phyloP scores from a whole-genome alignment of 2,888 invertebrate genomes.

The Dromius quadrimaculatus region DNA sequence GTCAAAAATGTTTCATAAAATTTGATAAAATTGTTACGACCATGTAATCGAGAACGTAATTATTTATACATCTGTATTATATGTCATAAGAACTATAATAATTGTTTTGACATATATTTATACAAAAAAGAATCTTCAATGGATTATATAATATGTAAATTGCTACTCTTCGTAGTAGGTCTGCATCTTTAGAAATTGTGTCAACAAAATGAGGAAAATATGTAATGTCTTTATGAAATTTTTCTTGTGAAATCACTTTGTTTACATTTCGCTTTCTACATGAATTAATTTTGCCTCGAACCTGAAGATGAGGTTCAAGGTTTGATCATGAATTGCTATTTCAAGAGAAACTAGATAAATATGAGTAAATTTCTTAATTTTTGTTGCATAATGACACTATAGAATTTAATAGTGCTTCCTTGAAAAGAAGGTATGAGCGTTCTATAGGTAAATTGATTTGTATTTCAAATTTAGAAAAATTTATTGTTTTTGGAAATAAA shows the following conservation, averaged over 20 bases:
- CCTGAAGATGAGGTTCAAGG: conserved; percentile 22
- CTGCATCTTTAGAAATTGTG: neutral
- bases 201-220: conserved; percentile 11
- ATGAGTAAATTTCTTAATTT: neutral
- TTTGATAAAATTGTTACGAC: no score
- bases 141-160: conserved; percentile 29
- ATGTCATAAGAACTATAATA: no score
- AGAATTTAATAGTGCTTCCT: neutral
- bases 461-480: no score
- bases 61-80: no score
- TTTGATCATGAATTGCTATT: neutral
- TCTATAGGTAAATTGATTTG: no score
- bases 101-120: neutral
- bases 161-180: neutral
- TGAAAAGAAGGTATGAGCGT: no score
- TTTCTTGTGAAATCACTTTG: conserved; percentile 20
- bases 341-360: neutral
- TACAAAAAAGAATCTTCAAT: neutral
- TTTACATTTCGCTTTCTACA: conserved; percentile 18
- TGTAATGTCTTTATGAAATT: conserved; percentile 17
- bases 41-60: no score
- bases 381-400: neutral
- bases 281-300: conserved; percentile 34
- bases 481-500: neutral
- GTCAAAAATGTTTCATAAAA: no score